Base-by-base conservation (phyloP, 1,140 invertebrate genomes). In the Caenorhabditis tropicalis region DNA sequence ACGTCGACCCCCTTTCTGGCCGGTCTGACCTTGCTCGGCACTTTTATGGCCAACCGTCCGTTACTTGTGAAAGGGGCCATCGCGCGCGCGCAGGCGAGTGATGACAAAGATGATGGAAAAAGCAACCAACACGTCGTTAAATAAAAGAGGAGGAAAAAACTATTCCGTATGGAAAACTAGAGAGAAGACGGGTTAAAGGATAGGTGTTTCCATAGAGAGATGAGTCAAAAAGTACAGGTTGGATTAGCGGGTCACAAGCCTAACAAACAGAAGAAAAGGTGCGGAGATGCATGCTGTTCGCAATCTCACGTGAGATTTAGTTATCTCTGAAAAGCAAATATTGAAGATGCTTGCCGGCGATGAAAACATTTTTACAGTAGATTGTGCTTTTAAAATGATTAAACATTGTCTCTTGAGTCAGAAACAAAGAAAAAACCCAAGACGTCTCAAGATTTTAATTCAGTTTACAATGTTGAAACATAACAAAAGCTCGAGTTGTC, bases 1-100 rank as follows among this genome's bases (percentile, higher is more conserved):
- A 65, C 31, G n/a, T 36, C 65, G 19, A 21, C 65, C 36, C n/a
- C 43, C n/a, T 56, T 24, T 56, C 24, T 56, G 24, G 6, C 15
- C 19, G 10, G 58, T 43, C 36, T 74, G 65, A 74, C 65, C 65
- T 74, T 74, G 65, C 65, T 74, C 65, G 65, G 65, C 43, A 43
- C 65, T 74, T 74, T 74, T 74, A 74, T 74, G 65, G 65, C 65
- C 65, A 74, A 74, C 65, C 36, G 36, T 74, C 36, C 65, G 65
- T 74, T 74, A 74, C 29, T 74, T 74, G 65, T 46, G 65, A 43
- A 43, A 46, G 36, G 36, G 65, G 36, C 65, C 65, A 21, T 43
- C 33, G 36, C 65, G 65, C 36, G 65, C 65, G 15, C 15, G 39
- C 15, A 19, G 6, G 53, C 21, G 21, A n/a, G n/a, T 74, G 65